Evolutionary conservation across 2,113 vertebrate genomes (phyloP), one percentile per base, ranked within the genome.

Genomic region (Neofelis nebulosa): DNA sequence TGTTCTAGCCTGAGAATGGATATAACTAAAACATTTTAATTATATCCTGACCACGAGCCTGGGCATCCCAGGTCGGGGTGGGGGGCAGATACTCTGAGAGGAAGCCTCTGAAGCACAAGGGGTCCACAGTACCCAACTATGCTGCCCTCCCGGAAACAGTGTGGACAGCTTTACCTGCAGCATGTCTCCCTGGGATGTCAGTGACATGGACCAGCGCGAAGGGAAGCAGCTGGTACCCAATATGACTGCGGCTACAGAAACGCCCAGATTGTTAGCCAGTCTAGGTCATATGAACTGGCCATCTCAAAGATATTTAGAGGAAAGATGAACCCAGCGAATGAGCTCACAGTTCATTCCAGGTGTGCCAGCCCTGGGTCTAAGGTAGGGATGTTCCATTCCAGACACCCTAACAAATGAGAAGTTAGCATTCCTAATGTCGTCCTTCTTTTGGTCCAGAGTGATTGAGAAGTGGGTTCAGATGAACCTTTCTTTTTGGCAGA

Each of bases 401-500:
- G 92, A 55, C 14, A 48, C 23, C 31, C 18, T 45, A 10, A 13
- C 16, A 52, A 61, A 55, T 4, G 3, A 41, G 66, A 25, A 36
- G 48, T 29, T 19, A 29, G 38, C 23, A 2, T 73, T 33, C 78
- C 36, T 76, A 73, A 31, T 14, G 23, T 27, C 41, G 14, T 84
- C 45, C 16, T 45, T 71, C 31, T 92, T 68, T 89, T 55, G 33
- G 74, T 71, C 50, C 76, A 68, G 61, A 83, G 45, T 76, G 25
- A 87, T 87, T 95, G 36, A 31, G 88, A 92, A 92, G 36, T 63
- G 71, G 88, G 87, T 86, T 71, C 95, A 45, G 71, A 36, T 55
- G 94, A 94, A 15, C 27, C 69, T 80, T 98, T 98, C 97, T 98
- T 96, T 98, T 97, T 98, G 98, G 98, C 97, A 98, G 98, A 97